A percentile compares a stretch with the other conserved stretches of the same genome.
Conservation (phyloP, 1,140 invertebrate species). For the Lepidurus packardi region DNA sequence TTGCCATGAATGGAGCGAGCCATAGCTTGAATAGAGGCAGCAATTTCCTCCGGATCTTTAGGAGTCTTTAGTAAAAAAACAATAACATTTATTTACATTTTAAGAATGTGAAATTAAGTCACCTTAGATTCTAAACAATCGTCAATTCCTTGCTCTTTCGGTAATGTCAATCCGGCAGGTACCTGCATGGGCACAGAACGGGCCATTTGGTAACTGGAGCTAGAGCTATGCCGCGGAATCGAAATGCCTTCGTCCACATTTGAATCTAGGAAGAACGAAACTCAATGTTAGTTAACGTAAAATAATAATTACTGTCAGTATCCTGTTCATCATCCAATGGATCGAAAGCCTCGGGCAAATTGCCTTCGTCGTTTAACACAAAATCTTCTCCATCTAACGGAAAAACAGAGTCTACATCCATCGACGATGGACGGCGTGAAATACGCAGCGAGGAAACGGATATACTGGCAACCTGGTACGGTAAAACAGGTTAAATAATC, state of each 20-base stretch:
- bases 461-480: background rate
- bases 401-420: constrained; percentile 8
- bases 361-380: background rate
- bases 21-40: constrained; percentile 29
- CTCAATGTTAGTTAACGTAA: background rate
- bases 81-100: background rate
- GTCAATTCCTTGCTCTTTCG: constrained; percentile 12
- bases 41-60: constrained; percentile 25
- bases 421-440: background rate
- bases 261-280: background rate
- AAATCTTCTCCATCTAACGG: background rate
- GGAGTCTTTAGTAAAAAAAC: background rate
- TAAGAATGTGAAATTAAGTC: background rate
- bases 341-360: constrained; percentile 16
- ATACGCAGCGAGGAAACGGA: background rate
- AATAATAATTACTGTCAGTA: background rate
- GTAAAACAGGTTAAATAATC: background rate
- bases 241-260: constrained; percentile 22
- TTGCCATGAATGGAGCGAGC: constrained; percentile 23
- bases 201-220: constrained; percentile 12
- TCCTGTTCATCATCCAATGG: constrained; percentile 25
- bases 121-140: constrained; percentile 11
- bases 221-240: constrained; percentile 8
- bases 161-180: background rate
- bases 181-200: constrained; percentile 25